These are phyloP conservation scores for Pelmatolapia mariae DNA, from an alignment of 2,113 vertebrate species.

Conservation along the genomic window DNA sequence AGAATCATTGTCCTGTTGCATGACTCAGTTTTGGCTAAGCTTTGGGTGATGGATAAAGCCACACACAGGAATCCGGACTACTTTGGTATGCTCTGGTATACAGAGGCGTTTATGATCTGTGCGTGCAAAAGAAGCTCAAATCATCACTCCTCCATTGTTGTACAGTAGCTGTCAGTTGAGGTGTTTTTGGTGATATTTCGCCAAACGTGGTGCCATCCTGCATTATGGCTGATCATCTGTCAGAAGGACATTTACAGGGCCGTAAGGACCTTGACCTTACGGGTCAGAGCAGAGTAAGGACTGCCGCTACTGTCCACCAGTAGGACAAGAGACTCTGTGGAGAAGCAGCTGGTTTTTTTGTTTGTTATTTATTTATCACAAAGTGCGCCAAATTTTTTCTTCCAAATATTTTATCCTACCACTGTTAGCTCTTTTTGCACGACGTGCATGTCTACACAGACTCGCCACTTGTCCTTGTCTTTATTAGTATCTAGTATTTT, in stretches of 20 bases:
- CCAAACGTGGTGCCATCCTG: accelerated
- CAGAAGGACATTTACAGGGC: background rate
- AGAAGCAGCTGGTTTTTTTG: accelerated
- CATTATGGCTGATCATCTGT: accelerated
- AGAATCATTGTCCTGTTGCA: background rate
- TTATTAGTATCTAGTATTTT: background rate
- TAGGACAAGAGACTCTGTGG: background rate
- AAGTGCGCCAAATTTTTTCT: background rate
- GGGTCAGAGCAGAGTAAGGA: accelerated
- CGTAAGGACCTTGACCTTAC: background rate
- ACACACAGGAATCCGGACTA: background rate
- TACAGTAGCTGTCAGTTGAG: background rate
- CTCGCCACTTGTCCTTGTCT: accelerated
- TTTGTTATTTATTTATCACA: accelerated
- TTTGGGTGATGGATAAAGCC: background rate
- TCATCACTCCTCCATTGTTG: background rate
- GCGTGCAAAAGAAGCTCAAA: background rate
- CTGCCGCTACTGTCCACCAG: accelerated
- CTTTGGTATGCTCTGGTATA: background rate
- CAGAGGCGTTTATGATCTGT: background rate
- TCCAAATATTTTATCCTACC: background rate
- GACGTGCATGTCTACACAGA: accelerated
- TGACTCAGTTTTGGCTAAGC: background rate
- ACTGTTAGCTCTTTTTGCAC: background rate
- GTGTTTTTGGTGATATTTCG: accelerated